A percentile compares a stretch with the other conserved stretches of the same genome.
These are phyloP conservation scores for Phortica okadai DNA, from an alignment of 2,888 invertebrate genomes.

Conservation along the genomic window DNA sequence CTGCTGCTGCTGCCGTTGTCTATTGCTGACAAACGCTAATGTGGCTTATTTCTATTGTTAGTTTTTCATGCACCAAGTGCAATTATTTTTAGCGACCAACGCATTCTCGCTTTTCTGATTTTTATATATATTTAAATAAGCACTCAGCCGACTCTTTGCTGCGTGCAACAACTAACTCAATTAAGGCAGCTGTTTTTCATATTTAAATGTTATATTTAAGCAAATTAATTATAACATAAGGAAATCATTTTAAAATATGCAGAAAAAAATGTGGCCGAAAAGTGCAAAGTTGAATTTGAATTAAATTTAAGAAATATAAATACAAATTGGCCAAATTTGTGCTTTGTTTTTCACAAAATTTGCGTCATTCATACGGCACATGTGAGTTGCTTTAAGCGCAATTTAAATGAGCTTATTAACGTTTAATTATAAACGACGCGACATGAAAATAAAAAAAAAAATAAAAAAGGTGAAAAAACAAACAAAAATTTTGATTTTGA, in stretches of 20 bases:
- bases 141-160: constrained; percentile 3
- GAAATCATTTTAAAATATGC: background rate
- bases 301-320: constrained; percentile 46
- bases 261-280: background rate
- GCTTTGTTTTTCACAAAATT: background rate
- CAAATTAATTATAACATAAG: background rate
- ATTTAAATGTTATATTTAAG: background rate
- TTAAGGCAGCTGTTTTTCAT: constrained; percentile 40
- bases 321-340: background rate
- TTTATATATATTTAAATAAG: background rate
- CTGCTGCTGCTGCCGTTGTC: constrained; percentile 11
- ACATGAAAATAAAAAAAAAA: background rate
- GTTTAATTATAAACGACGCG: constrained; percentile 11
- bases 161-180: constrained; percentile 42
- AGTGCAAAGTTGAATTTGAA: constrained; percentile 45
- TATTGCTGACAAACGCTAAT: background rate
- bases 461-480: background rate
- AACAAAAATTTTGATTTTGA: constrained; percentile 12
- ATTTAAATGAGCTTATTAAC: background rate
- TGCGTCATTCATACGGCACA: background rate
- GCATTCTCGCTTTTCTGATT: constrained; percentile 40
- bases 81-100: constrained; percentile 57
- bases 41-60: constrained; percentile 30
- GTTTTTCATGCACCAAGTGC: constrained; percentile 46
- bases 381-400: background rate